Conservation (phyloP, 2,888 invertebrate species). For the Argyra leucocephala region DNA sequence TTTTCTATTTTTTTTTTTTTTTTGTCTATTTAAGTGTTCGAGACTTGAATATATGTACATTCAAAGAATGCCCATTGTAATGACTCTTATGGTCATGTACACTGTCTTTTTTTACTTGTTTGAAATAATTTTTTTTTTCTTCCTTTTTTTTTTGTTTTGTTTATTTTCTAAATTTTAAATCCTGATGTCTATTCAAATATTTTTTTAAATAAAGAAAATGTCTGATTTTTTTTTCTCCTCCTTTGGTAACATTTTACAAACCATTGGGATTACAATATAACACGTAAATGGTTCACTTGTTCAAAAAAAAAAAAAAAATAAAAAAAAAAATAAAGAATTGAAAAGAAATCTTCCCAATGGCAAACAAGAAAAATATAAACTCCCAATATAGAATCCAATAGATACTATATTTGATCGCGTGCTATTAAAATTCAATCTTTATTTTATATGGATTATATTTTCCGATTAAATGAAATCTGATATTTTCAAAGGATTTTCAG, state of each 20-base stretch:
- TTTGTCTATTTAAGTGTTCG: no score
- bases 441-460: background rate
- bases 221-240: no score
- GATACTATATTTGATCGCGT: background rate
- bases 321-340: no score
- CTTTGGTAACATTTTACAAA: background rate
- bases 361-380: background rate
- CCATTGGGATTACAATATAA: background rate
- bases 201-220: no score
- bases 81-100: background rate
- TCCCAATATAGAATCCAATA: background rate
- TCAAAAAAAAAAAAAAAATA: no score
- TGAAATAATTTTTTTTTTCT: background rate
- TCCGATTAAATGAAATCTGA: no score
- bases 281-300: conserved; percentile 2
- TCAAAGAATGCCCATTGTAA: conserved; percentile 1
- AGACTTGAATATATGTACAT: background rate
- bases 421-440: background rate
- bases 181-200: background rate
- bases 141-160: no score
- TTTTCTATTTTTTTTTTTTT: no score
- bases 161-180: background rate
- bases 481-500: no score
- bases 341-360: background rate
- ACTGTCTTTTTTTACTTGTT: background rate